Conservation (phyloP, 30 jellyfish, hydroid and myxozoan genomes). For the Cassiopea andromeda region DNA sequence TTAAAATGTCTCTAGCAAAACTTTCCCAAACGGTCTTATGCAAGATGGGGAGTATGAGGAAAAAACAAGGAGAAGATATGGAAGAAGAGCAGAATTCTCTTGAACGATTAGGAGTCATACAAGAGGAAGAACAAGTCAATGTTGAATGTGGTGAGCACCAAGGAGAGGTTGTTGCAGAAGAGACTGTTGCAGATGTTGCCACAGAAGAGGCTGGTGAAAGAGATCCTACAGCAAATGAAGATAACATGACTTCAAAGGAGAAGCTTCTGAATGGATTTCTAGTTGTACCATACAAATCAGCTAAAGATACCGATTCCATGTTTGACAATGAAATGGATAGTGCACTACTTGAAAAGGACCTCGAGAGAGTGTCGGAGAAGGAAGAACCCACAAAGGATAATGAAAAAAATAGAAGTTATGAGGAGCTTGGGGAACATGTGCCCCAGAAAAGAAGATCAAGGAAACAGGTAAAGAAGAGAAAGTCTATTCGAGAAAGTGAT, state of each 20-base stretch:
- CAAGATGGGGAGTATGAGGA: neutral
- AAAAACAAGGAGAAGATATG: neutral
- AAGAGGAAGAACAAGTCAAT: neutral
- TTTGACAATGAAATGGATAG: neutral
- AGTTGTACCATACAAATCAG: neutral
- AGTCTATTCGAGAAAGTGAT: neutral
- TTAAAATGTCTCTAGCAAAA: neutral
- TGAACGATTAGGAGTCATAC: neutral
- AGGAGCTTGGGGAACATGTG: neutral
- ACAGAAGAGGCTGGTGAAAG: neutral
- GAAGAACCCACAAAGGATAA: neutral
- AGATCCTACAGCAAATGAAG: neutral
- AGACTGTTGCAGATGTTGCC: neutral
- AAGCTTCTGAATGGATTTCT: neutral
- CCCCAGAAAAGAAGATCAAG: neutral
- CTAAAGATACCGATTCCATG: neutral
- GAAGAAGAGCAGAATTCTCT: neutral
- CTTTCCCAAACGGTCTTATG: neutral
- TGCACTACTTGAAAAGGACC: neutral
- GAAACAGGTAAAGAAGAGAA: neutral
- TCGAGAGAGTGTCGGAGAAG: neutral
- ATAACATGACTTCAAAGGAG: neutral
- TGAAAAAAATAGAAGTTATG: neutral
- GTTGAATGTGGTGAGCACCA: neutral
- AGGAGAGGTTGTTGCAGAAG: neutral